Percentiles rank a stretch among this genome's conserved stretches.
Evolutionary conservation across 2,797 vertebrate species (phyloP).

Genomic region (Cynopterus sphinx): DNA sequence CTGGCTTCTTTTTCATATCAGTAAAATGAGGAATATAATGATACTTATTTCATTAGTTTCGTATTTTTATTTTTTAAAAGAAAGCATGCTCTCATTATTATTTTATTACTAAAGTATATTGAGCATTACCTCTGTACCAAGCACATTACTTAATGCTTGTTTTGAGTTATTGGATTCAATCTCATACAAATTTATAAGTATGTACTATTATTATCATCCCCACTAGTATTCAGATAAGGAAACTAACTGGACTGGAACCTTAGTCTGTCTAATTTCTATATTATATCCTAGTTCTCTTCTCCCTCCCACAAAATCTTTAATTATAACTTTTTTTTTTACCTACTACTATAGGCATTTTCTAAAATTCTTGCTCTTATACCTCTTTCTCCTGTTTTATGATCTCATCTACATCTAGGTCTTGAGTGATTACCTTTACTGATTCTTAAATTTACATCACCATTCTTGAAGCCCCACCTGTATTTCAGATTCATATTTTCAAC

Average conservation of each 20-base stretch:
- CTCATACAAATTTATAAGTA: not conserved
- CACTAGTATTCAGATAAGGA: not conserved
- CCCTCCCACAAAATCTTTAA: not conserved
- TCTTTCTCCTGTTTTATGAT: not conserved
- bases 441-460: not conserved
- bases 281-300: not conserved
- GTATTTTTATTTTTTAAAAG: not conserved
- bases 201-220: too few relatives aligned
- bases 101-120: not conserved
- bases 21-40: not conserved
- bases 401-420: not conserved
- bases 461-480: not conserved
- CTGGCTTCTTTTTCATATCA: not conserved
- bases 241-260: accelerated
- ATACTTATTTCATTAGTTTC: not conserved
- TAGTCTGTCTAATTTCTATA: not conserved
- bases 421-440: not conserved
- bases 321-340: not conserved
- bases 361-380: not conserved
- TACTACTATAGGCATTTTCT: not conserved
- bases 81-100: not conserved
- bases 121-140: not conserved
- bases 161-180: not conserved
- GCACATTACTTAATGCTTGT: not conserved
- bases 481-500: not conserved